phyloP scores from a whole-genome alignment of 2,113 vertebrate genomes.

The Gallinago media region DNA sequence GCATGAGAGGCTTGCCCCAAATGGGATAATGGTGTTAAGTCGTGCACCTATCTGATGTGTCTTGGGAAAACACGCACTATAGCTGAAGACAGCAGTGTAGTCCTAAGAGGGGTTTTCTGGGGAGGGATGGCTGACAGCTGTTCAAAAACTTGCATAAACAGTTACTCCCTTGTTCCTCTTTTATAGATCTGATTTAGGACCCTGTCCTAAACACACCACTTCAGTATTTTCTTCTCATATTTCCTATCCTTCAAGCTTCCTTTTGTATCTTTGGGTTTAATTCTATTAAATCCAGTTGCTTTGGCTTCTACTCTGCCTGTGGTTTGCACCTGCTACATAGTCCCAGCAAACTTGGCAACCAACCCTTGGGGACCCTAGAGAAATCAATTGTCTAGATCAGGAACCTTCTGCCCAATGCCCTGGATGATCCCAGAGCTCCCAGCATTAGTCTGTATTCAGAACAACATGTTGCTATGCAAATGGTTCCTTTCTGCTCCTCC shows the following conservation, averaged over 20 bases:
- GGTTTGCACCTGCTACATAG: slow-evolving; percentile 2
- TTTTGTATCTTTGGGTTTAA: neutral
- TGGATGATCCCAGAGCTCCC: neutral
- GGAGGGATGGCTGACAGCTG: neutral
- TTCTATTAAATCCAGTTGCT: neutral
- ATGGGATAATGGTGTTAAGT: neutral
- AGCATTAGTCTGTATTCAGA: neutral
- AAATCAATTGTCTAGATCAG: slow-evolving; percentile 46
- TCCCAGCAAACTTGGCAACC: slow-evolving; percentile 30
- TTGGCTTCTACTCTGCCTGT: neutral
- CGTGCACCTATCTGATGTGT: rapidly evolving
- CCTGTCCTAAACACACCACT: neutral
- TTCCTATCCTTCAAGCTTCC: neutral
- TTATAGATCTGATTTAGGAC: neutral
- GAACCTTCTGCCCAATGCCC: neutral
- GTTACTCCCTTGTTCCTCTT: neutral
- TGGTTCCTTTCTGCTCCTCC: neutral
- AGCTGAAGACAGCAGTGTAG: neutral
- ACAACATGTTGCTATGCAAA: neutral
- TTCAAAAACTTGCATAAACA: neutral
- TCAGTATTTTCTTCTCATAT: neutral
- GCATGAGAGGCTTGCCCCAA: neutral
- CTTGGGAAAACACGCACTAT: neutral
- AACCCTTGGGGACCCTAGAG: neutral
- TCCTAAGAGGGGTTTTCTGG: neutral